Base-by-base conservation (phyloP, 2,113 vertebrate genomes). In the Ameiurus melas region DNA sequence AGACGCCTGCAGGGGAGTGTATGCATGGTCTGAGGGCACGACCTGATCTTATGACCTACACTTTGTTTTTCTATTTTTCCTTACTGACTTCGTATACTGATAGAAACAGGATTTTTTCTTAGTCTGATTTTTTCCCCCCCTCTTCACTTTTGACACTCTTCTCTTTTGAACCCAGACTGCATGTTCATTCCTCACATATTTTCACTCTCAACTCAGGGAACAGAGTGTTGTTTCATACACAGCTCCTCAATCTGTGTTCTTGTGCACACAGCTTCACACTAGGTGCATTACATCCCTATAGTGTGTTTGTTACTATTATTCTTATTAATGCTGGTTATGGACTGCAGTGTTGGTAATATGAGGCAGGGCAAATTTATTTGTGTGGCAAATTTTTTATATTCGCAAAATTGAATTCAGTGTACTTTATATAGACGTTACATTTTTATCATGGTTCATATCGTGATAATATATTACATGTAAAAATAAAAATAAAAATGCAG, bases 21-120 rank as follows among this genome's bases (percentile, higher is more conserved):
- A 90, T 91, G 91, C 75, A 90, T 90, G 91, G 92, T 86, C 90
- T 85, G 62, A 79, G 91, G 86, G 73, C 92, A 91, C 87, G 84
- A 90, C 91, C 90, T 92, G 93, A 94, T 93, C 95, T 93, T 89
- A 53, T 94, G 94, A 96, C 94, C 94, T 43, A 12, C 66, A n/a
- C 64, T 83, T 83, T 73, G 51, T 71, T 73, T 85, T 79, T 85
- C 57, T 81, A 33, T 81, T 90, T 90, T 92, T 92, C 93, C 91
- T 94, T 92, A 30, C 33, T 51, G 36, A 3, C 39, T 73, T 82
- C 33, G 51, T 83, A 20, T 66, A 47, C 60, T 27, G n/a, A 30
- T 10, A 4, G 62, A 51, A 87, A 51, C 17, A 27, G 27, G 33
- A 68, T 58, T 27, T 86, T 82, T 20, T 83, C 78, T 88, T 79